phyloP scores from a whole-genome alignment of 2,888 invertebrate species.

The Agrochola lychnidis region DNA sequence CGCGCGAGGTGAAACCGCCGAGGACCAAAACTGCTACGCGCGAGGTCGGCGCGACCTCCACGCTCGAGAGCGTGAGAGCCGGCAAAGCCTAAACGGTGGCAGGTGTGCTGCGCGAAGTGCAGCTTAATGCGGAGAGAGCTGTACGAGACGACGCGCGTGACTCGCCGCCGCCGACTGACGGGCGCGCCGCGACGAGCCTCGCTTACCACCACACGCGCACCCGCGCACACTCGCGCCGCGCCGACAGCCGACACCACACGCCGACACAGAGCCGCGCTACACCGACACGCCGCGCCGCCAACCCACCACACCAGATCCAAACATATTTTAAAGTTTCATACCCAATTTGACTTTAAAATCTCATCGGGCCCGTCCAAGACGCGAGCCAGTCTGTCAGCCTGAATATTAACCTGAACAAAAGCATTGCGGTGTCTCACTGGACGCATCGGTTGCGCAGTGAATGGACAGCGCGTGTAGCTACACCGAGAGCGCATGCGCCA shows the following conservation, averaged over 20 bases:
- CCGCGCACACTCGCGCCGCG: conserved; percentile 80
- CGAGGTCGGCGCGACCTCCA: conserved; percentile 85
- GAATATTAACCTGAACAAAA: conserved; percentile 84
- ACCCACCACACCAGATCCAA: conserved; percentile 76
- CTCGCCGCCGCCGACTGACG: conserved; percentile 90
- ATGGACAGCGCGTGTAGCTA: conserved; percentile 84
- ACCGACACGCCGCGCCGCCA: conserved; percentile 70
- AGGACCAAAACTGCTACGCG: conserved; percentile 76
- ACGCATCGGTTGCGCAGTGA: conserved; percentile 87
- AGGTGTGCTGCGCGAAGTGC: conserved; percentile 82
- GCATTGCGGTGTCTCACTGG: conserved; percentile 73
- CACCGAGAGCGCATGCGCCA: conserved; percentile 85
- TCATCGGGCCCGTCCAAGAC: conserved; percentile 79
- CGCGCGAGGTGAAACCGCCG: conserved; percentile 78
- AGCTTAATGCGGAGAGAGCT: conserved; percentile 79
- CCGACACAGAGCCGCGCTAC: conserved; percentile 74
- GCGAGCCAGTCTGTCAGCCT: conserved; percentile 76
- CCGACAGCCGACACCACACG: conserved; percentile 68
- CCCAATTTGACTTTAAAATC: conserved; percentile 89
- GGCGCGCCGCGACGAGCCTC: conserved; percentile 87
- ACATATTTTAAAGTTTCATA: conserved; percentile 87
- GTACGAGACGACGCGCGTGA: conserved; percentile 89
- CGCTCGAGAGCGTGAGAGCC: conserved; percentile 88
- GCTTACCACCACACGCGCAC: conserved; percentile 86
- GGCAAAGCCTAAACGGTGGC: conserved; percentile 84